These are phyloP conservation scores for Cataglyphis rosenhaueri DNA, from an alignment of 2,888 invertebrate genomes.

Conservation along the genomic window DNA sequence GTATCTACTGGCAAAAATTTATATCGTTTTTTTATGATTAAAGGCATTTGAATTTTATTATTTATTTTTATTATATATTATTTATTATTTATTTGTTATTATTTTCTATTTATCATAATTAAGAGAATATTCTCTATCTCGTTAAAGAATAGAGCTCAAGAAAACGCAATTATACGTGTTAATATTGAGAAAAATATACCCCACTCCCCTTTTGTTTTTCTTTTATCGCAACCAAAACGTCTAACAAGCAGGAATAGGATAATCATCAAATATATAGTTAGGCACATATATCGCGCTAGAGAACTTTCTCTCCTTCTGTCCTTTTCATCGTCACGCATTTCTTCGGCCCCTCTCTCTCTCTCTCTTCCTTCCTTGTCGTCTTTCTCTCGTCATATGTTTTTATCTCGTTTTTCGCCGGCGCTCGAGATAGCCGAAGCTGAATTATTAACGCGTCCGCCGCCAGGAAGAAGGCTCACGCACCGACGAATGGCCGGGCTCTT, in stretches of 20 bases:
- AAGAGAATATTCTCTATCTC: neutral
- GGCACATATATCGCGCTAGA: constrained; percentile 35
- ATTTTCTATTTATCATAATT: neutral
- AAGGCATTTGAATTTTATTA: neutral
- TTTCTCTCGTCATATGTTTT: constrained; percentile 50
- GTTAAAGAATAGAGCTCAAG: neutral
- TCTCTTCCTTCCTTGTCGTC: constrained; percentile 18
- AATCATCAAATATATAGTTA: constrained; percentile 24
- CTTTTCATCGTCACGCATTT: constrained; percentile 42
- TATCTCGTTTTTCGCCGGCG: constrained; percentile 58
- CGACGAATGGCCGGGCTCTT: constrained; percentile 34
- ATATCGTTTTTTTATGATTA: neutral
- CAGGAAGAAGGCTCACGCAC: constrained; percentile 55
- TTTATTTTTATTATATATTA: too few species aligned
- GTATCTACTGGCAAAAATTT: neutral
- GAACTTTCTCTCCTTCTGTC: constrained; percentile 68
- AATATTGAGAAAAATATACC: neutral
- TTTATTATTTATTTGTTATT: too few species aligned
- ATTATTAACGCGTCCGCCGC: constrained; percentile 57
- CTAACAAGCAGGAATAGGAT: constrained; percentile 17
- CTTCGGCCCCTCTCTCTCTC: constrained; percentile 51
- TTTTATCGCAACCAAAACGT: constrained; percentile 10
- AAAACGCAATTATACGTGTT: neutral
- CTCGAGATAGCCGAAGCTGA: constrained; percentile 43
- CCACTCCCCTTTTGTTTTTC: neutral